Conservation (phyloP, 2,113 vertebrate genomes). For the Synchiropus splendidus region DNA sequence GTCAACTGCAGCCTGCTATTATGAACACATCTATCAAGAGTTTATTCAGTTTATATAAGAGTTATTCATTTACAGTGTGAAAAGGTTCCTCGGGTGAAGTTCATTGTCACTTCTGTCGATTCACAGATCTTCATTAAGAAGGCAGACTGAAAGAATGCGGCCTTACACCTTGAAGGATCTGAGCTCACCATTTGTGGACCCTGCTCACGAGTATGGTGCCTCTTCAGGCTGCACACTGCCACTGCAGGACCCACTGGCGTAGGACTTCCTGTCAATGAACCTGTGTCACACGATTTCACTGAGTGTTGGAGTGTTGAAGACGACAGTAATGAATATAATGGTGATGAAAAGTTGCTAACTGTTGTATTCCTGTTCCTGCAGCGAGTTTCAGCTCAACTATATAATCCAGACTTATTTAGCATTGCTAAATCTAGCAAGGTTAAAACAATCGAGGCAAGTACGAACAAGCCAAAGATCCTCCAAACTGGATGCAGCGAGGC, state of each 20-base stretch:
- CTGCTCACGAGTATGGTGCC: conserved; percentile 20
- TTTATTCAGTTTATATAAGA: too few relatives aligned
- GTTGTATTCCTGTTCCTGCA: not conserved
- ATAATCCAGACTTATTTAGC: too few relatives aligned
- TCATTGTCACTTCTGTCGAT: not conserved
- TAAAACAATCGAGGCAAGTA: too few relatives aligned
- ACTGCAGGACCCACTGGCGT: conserved; percentile 26
- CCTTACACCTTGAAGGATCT: not conserved
- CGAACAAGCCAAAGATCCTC: too few relatives aligned
- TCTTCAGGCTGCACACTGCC: conserved; percentile 33
- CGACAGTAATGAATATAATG: not conserved
- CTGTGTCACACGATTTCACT: not conserved
- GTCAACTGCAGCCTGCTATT: too few relatives aligned
- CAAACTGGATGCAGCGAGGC: too few relatives aligned
- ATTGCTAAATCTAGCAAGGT: too few relatives aligned
- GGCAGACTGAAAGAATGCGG: conserved; percentile 64
- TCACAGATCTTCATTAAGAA: conserved; percentile 92
- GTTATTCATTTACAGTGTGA: too few relatives aligned
- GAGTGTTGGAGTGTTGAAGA: not conserved
- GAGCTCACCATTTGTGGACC: not conserved
- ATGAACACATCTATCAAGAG: too few relatives aligned
- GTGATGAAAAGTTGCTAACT: not conserved
- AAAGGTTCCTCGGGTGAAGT: too few relatives aligned
- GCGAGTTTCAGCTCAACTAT: not conserved
- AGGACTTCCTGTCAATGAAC: not conserved